Conservation (phyloP, 2,797 vertebrate species). For the Gymnoscopelus microlampas region DNA sequence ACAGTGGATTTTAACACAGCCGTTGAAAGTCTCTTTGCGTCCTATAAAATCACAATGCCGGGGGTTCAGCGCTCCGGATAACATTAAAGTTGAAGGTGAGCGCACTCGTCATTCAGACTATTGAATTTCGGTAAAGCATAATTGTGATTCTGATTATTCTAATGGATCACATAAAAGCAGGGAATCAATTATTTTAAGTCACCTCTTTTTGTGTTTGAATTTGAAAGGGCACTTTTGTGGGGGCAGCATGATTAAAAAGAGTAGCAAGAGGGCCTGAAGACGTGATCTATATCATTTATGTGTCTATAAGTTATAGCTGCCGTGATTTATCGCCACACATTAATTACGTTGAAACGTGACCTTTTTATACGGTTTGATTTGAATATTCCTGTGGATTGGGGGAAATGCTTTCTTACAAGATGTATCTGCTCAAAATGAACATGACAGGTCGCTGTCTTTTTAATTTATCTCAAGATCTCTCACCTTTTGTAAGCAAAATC, state of each 20-base stretch:
- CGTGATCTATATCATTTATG: slow-evolving; percentile 80
- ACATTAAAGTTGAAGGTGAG: slow-evolving; percentile 57
- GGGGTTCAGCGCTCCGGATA: slow-evolving; percentile 45
- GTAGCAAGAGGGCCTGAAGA: slow-evolving; percentile 72
- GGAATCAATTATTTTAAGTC: slow-evolving; percentile 83
- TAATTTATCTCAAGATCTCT: not conserved
- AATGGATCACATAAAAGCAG: slow-evolving; percentile 79
- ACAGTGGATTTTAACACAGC: slow-evolving; percentile 42
- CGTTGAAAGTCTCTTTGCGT: slow-evolving; percentile 44
- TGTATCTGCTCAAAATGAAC: slow-evolving; percentile 39
- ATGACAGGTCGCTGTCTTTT: not conserved
- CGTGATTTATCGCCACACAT: slow-evolving; percentile 76
- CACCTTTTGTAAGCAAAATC: not conserved
- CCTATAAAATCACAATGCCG: slow-evolving; percentile 55
- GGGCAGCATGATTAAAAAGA: slow-evolving; percentile 81
- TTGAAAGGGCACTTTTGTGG: slow-evolving; percentile 75
- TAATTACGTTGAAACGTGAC: slow-evolving; percentile 79
- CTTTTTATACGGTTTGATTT: slow-evolving; percentile 73
- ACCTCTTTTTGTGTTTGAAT: slow-evolving; percentile 79
- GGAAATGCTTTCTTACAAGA: slow-evolving; percentile 46
- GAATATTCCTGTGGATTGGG: slow-evolving; percentile 67
- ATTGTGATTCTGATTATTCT: slow-evolving; percentile 78
- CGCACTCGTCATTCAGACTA: slow-evolving; percentile 45
- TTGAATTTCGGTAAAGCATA: slow-evolving; percentile 72
- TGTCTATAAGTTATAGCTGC: slow-evolving; percentile 77